Conservation (phyloP, 2,888 invertebrate genomes). For the Merodon equestris region DNA sequence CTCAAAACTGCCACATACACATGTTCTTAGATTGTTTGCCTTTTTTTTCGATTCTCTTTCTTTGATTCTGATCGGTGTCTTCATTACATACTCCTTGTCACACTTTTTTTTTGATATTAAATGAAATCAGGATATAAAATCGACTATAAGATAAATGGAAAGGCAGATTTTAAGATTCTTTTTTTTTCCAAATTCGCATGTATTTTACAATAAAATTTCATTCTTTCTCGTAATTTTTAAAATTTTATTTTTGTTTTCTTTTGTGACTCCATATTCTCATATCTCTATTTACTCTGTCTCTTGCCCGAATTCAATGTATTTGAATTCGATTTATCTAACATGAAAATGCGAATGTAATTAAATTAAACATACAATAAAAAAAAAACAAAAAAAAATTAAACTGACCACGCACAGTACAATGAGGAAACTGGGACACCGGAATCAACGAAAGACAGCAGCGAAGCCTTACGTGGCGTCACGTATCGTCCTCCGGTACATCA, state of each 20-base stretch:
- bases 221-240: conserved; percentile 17
- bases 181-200: conserved; percentile 29
- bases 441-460: conserved; percentile 80
- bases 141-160: too few species aligned
- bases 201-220: conserved; percentile 26
- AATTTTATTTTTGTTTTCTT: conserved; percentile 21
- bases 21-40: too few species aligned
- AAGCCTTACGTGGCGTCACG: conserved; percentile 81
- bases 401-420: conserved; percentile 74
- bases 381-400: conserved; percentile 46
- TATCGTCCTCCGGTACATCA: conserved; percentile 81
- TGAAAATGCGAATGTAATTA: conserved; percentile 13
- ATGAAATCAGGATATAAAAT: too few species aligned
- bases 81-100: too few species aligned
- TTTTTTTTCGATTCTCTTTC: too few species aligned
- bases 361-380: conserved; percentile 41
- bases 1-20: too few species aligned
- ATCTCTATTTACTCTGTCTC: conserved; percentile 28
- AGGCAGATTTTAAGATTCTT: background rate
- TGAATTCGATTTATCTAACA: background rate
- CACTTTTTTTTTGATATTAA: too few species aligned
- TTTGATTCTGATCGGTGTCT: too few species aligned
- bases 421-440: conserved; percentile 81
- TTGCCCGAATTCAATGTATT: conserved; percentile 21
- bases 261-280: conserved; percentile 32